These are phyloP conservation scores for Phylloscopus collybita DNA, from an alignment of 2,797 vertebrate genomes.

Conservation along the genomic window DNA sequence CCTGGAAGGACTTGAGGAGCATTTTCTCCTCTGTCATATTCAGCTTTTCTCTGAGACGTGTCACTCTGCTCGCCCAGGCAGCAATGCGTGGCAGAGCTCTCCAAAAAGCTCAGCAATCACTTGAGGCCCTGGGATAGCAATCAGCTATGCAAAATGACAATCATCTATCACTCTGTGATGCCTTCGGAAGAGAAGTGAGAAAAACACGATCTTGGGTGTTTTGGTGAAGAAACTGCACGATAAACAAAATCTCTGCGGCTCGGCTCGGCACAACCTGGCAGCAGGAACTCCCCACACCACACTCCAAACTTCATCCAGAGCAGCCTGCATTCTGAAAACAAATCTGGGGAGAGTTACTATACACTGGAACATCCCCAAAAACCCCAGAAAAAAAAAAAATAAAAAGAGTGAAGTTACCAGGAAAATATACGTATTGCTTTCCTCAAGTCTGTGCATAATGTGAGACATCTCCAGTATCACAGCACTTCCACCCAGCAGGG, in stretches of 20 bases:
- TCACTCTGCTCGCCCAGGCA: not conserved
- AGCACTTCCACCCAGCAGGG: not conserved
- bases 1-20: not conserved
- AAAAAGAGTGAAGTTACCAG: not conserved
- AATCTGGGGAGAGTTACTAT: not conserved
- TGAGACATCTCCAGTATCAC: not conserved
- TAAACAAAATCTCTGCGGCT: not conserved
- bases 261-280: not conserved
- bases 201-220: not conserved
- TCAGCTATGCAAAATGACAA: constrained; percentile 19
- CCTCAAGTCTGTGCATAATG: not conserved
- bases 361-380: not conserved
- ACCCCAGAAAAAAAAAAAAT: not conserved
- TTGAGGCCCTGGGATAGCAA: not conserved
- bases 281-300: not conserved
- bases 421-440: not conserved
- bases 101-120: not conserved
- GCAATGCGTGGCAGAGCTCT: fast-evolving
- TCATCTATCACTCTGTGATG: not conserved
- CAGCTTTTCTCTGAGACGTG: fast-evolving
- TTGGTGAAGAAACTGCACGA: not conserved
- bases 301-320: constrained; percentile 4
- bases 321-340: not conserved
- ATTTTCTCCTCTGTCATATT: not conserved
- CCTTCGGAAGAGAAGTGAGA: not conserved